Conservation (phyloP, 2,888 invertebrate genomes). For the Osmoderma eremita region DNA sequence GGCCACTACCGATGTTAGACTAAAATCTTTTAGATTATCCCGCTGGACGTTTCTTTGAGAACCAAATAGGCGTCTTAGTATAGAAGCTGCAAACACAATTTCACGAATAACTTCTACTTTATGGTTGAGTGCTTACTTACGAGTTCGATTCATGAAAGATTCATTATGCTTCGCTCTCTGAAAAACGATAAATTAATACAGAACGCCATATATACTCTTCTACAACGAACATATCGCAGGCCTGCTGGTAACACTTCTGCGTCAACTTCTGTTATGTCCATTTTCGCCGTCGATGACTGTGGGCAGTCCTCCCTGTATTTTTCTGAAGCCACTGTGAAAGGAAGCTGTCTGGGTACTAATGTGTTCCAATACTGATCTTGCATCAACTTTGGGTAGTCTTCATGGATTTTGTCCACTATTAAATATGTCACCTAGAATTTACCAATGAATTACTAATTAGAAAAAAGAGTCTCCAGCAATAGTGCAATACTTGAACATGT, state of each 20-base stretch:
- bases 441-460: slow-evolving; percentile 35
- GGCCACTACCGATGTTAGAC: slow-evolving; percentile 23
- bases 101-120: background rate
- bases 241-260: slow-evolving; percentile 58
- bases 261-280: slow-evolving; percentile 76
- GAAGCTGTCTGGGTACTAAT: slow-evolving; percentile 70
- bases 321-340: slow-evolving; percentile 86
- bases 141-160: slow-evolving; percentile 23
- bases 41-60: slow-evolving; percentile 15
- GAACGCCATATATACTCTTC: background rate
- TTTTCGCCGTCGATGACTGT: slow-evolving; percentile 83
- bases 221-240: slow-evolving; percentile 23
- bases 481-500: slow-evolving; percentile 83
- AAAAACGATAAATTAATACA: slow-evolving; percentile 14
- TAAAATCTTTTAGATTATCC: slow-evolving; percentile 12
- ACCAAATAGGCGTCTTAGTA: slow-evolving; percentile 37
- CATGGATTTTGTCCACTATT: slow-evolving; percentile 92
- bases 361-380: slow-evolving; percentile 89
- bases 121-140: slow-evolving; percentile 22
- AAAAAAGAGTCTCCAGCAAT: too few relatives aligned
- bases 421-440: slow-evolving; percentile 80
- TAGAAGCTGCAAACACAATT: slow-evolving; percentile 28
- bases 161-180: slow-evolving; percentile 21
- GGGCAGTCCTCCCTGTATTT: slow-evolving; percentile 85
- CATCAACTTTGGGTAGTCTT: slow-evolving; percentile 86